A percentile compares a stretch with the other conserved stretches of the same genome.
phyloP scores from a whole-genome alignment of 2,888 invertebrate genomes.

The Pristionchus arcanus region DNA sequence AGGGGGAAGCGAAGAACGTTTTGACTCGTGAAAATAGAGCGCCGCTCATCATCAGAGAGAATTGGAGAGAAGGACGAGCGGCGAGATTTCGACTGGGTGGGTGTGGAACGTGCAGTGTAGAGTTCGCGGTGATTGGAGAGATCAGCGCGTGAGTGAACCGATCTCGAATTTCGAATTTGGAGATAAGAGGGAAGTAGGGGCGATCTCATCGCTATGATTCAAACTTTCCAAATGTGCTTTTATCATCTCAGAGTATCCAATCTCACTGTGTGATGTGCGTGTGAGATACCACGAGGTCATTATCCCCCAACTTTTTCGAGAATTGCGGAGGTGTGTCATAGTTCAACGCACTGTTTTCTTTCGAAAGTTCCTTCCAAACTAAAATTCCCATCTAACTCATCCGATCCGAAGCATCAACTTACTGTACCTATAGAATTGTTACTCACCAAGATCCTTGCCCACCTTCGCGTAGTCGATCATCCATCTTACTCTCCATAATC shows the following conservation, averaged over 20 bases:
- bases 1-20: conserved; percentile 27
- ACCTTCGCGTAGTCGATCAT: not conserved
- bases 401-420: too few relatives aligned
- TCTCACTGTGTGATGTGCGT: not conserved
- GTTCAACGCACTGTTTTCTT: not conserved
- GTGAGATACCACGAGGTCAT: not conserved
- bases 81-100: conserved; percentile 15
- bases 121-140: not conserved
- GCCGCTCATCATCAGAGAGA: not conserved
- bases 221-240: not conserved
- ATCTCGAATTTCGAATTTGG: not conserved
- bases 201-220: not conserved
- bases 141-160: not conserved
- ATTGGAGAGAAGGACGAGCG: not conserved
- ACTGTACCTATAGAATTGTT: too few relatives aligned
- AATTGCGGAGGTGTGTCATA: not conserved
- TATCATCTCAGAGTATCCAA: not conserved
- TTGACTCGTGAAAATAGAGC: conserved; percentile 1
- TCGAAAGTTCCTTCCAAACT: not conserved
- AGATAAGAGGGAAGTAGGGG: not conserved
- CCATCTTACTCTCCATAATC: not conserved
- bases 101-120: not conserved
- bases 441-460: not conserved
- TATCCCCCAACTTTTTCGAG: not conserved
- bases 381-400: too few relatives aligned